Base-by-base conservation (phyloP, 2,888 invertebrate species). In the Iphiclides podalirius region DNA sequence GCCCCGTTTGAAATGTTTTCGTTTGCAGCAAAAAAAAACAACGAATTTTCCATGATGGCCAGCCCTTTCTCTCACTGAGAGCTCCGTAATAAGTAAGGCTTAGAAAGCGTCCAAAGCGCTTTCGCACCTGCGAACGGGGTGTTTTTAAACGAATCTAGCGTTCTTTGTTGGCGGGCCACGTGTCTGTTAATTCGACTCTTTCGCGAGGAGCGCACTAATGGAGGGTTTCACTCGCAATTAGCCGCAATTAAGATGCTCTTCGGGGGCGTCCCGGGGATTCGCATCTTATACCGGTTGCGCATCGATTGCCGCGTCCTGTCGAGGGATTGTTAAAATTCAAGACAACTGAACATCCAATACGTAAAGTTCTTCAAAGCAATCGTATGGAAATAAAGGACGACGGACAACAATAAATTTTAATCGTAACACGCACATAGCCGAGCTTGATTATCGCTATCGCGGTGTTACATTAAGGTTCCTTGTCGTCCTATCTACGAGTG, bases 121-220 rank as follows among this genome's bases (percentile, higher is more conserved):
- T 78, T 79, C 75, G 72, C 85, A 85, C 84, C 83, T 82, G n/a
- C n/a, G n/a, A n/a, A n/a, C n/a, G n/a, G n/a, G 82, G 72, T 75
- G 72, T 80, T 82, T 82, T 79, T 73, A 79, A 84, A 77, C 67
- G 74, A 82, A 83, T 84, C 84, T 80, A 75, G 76, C 78, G 69
- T 72, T 72, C 75, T 73, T 69, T 68, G 73, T 71, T 71, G 69
- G 66, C 62, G 66, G 69, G 67, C 68, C 71, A 73, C 80, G 78
- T 74, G 75, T 77, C 81, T 77, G 80, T 79, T 85, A 84, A 85
- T 85, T 83, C 82, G 81, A 83, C 79, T 82, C 83, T 81, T 79
- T 72, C 75, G 75, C 62, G 66, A 9, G 65, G 67, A 68, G 68
- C 64, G 67, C 70, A 66, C 75, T 85, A 82, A 84, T 82, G 75